phyloP scores from a whole-genome alignment of 2,797 vertebrate genomes.

The Microhierax caerulescens region DNA sequence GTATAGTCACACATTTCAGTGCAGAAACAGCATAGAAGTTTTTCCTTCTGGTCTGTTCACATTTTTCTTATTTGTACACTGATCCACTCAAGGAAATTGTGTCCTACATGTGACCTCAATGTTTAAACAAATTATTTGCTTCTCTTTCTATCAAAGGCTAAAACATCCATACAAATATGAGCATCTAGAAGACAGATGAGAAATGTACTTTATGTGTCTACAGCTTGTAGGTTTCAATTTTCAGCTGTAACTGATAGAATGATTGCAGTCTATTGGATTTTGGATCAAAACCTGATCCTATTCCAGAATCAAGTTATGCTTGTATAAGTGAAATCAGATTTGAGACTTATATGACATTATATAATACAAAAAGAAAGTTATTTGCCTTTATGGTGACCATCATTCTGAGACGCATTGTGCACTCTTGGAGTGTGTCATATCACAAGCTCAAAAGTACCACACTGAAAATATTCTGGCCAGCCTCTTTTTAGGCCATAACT shows the following conservation, averaged over 20 bases:
- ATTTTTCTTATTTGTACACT: slow-evolving; percentile 32
- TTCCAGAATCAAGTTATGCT: not conserved
- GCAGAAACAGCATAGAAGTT: not conserved
- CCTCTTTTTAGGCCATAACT: not conserved
- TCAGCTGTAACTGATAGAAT: not conserved
- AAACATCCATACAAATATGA: slow-evolving; percentile 32
- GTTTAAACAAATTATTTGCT: slow-evolving; percentile 29
- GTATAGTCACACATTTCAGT: not conserved
- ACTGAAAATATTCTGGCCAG: not conserved
- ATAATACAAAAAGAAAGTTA: not conserved
- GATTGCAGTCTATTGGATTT: not conserved
- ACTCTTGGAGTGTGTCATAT: not conserved
- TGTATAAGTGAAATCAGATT: not conserved
- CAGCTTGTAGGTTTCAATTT: not conserved
- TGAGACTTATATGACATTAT: not conserved
- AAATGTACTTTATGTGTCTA: not conserved
- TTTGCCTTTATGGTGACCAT: not conserved
- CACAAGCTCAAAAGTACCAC: not conserved
- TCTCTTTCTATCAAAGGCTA: slow-evolving; percentile 21
- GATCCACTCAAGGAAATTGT: slow-evolving; percentile 62
- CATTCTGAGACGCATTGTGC: not conserved
- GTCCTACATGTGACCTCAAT: slow-evolving; percentile 36
- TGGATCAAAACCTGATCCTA: not conserved
- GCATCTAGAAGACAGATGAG: not conserved
- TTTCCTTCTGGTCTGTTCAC: not conserved